Conservation (phyloP, 2,797 vertebrate species). For the Gymnothorax reevesii region DNA sequence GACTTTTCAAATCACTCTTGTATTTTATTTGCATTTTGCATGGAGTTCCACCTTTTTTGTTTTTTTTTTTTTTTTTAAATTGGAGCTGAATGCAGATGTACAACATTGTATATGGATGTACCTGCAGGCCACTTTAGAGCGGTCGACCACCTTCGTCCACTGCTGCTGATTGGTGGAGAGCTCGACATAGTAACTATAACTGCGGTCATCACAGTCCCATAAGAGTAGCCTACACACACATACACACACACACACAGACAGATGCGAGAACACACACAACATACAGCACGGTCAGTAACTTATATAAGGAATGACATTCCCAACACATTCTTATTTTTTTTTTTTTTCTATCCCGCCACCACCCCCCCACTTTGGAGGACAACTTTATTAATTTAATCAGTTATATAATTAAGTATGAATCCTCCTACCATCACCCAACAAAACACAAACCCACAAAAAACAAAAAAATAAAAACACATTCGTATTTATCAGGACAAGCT, state of each 20-base stretch:
- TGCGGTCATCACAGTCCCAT: slow-evolving; percentile 97
- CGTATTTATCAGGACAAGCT: neutral
- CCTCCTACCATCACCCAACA: too few species aligned
- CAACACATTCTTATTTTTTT: neutral
- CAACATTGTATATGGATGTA: slow-evolving; percentile 44
- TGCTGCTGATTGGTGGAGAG: slow-evolving; percentile 93
- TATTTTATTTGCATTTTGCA: too few species aligned
- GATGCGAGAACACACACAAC: neutral
- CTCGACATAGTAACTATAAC: slow-evolving; percentile 95
- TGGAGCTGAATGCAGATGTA: too few species aligned
- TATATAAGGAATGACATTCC: neutral
- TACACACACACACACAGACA: neutral
- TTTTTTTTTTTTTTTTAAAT: too few species aligned
- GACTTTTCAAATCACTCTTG: too few species aligned
- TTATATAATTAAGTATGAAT: too few species aligned
- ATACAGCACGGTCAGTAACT: neutral
- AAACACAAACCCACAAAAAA: too few species aligned
- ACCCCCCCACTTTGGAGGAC: too few species aligned
- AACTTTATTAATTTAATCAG: too few species aligned
- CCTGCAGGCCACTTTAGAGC: slow-evolving; percentile 90
- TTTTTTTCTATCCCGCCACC: too few species aligned
- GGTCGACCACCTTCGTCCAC: slow-evolving; percentile 91
- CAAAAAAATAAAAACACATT: too few species aligned
- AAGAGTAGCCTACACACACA: slow-evolving; percentile 80
- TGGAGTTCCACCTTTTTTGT: too few species aligned